Base-by-base conservation (phyloP, 2,888 invertebrate genomes). In the Dryococelus australis region DNA sequence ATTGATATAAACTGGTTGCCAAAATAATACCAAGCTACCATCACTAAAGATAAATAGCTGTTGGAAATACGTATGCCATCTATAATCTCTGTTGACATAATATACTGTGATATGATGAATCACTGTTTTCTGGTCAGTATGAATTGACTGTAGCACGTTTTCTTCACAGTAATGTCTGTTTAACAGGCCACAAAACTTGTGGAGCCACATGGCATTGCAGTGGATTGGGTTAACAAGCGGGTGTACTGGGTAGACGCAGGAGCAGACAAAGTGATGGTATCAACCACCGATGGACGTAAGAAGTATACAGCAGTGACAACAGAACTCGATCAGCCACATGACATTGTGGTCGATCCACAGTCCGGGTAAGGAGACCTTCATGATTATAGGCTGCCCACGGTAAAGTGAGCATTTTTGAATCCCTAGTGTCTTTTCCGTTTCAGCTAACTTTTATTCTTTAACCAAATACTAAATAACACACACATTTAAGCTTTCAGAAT, bases 151-250 rank as follows among this genome's bases (percentile, higher is more conserved):
- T 24, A 6, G 16, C 65, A 65, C 16, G n/a, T 65, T 65, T 65
- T n/a, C 65, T 65, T 65, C 65, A 65, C 65, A 1, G 65, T n/a
- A n/a, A 65, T n/a, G 20, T 65, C 24, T 65, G 65, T 65, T 65
- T 8, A 65, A 65, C n/a, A 65, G 65, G 65, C 65, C 6, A 65
- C 65, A 9, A 65, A 94, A 86, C 92, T 95, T 85, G 94, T 94
- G 87, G 94, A 94, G 89, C 96, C 97, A 0, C 95, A 96, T 91
- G 97, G 97, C 81, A 93, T 97, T 86, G 95, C 96, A 10, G 93
- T 97, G 80, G 97, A 97, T 92, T 95, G 95, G 95, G 92, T 95
- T 26, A 94, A 95, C 0, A 93, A 93, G 88, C 94, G 95, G 90
- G 92, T 97, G 87, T 97, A 97, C 92, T 95, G 96, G 92, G 94